These are phyloP conservation scores for Epinephelus moara DNA, from an alignment of 2,113 vertebrate species.

Conservation along the genomic window DNA sequence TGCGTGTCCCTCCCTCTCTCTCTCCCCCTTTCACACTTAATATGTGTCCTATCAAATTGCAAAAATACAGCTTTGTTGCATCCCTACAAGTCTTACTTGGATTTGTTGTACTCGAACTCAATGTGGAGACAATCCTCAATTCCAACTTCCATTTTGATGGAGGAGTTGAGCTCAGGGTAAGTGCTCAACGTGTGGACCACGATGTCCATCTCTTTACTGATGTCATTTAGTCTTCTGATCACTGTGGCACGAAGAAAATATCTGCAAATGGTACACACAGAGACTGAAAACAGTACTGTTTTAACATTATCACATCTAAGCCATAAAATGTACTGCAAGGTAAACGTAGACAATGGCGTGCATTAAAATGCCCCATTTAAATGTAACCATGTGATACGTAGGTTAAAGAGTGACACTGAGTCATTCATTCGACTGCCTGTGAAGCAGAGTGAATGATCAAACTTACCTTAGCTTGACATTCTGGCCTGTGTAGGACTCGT, in stretches of 20 bases:
- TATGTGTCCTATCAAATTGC: too few species aligned
- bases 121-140: conserved; percentile 99
- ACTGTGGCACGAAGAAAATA: conserved; percentile 97
- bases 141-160: conserved; percentile 99
- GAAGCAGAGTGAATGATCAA: conserved; percentile 52
- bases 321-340: not conserved
- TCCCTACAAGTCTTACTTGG: conserved; percentile 88
- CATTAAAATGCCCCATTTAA: not conserved
- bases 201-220: conserved; percentile 97
- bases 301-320: not conserved
- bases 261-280: conserved; percentile 76
- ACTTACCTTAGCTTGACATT: conserved; percentile 95
- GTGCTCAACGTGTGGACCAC: conserved; percentile 97
- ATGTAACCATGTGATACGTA: not conserved
- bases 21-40: too few species aligned
- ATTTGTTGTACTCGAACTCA: conserved; percentile 99
- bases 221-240: conserved; percentile 94
- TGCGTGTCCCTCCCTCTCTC: too few species aligned
- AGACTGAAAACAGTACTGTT: not conserved
- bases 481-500: conserved; percentile 98
- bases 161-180: conserved; percentile 96
- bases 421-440: not conserved
- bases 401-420: conserved; percentile 38
- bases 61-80: not conserved
- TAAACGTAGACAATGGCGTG: not conserved